Percentiles rank a stretch among this genome's conserved stretches.
phyloP scores from a whole-genome alignment of 2,113 vertebrate genomes.

The Chroicocephalus ridibundus region DNA sequence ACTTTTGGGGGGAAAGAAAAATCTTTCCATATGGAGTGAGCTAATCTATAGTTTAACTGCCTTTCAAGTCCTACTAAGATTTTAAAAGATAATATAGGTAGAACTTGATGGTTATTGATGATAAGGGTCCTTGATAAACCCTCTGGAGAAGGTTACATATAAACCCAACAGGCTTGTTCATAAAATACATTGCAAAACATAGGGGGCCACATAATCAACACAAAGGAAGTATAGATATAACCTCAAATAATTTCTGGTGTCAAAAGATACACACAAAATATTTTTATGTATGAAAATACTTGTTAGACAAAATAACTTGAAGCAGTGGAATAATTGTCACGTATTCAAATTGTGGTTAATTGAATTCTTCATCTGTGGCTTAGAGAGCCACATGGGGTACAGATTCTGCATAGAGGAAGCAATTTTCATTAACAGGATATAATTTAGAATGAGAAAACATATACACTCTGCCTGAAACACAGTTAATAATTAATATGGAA shows the following conservation, averaged over 20 bases:
- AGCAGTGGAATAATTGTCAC: conserved; percentile 70
- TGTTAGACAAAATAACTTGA: conserved; percentile 69
- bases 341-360: conserved; percentile 77
- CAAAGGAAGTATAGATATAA: neutral
- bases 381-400: conserved; percentile 74
- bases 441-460: conserved; percentile 78
- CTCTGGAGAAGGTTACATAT: neutral
- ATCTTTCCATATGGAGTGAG: neutral
- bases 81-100: neutral
- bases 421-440: conserved; percentile 82
- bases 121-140: neutral
- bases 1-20: neutral
- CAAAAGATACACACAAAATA: conserved; percentile 9
- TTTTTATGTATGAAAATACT: conserved; percentile 51
- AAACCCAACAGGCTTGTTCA: neutral
- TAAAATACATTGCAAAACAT: neutral
- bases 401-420: conserved; percentile 73
- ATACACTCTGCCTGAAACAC: conserved; percentile 65
- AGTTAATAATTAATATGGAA: conserved; percentile 71
- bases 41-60: neutral
- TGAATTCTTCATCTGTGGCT: conserved; percentile 75
- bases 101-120: neutral
- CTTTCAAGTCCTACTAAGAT: neutral
- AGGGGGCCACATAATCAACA: neutral
- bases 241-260: conserved; percentile 23